phyloP scores from a whole-genome alignment of 2,797 vertebrate species.

The Octomys mimax region DNA sequence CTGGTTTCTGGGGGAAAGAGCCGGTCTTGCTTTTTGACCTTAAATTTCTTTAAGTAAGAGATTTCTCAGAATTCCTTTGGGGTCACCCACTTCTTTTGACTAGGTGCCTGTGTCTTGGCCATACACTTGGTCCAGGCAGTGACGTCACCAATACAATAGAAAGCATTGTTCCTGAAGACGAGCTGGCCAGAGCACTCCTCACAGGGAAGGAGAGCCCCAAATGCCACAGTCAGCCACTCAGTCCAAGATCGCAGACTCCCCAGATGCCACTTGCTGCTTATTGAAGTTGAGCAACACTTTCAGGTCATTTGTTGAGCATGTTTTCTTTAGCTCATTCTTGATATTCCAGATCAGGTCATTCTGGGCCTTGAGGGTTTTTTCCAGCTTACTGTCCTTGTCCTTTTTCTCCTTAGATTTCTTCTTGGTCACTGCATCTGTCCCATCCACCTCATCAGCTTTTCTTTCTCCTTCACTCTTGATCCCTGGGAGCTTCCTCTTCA shows the following conservation, averaged over 20 bases:
- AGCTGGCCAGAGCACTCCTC: conserved; percentile 95
- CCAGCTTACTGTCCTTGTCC: conserved; percentile 93
- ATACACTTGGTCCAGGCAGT: conserved; percentile 99
- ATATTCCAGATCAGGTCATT: conserved; percentile 97
- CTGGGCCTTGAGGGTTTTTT: conserved; percentile 96
- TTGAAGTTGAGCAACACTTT: conserved; percentile 98
- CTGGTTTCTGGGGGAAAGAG: conserved; percentile 92
- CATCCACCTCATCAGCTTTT: conserved; percentile 93
- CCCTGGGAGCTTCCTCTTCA: conserved; percentile 95
- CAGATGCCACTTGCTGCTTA: conserved; percentile 95
- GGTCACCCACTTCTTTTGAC: conserved; percentile 94
- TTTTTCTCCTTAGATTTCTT: conserved; percentile 97
- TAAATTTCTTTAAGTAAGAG: conserved; percentile 97
- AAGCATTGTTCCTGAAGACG: conserved; percentile 95
- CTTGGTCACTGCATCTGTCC: conserved; percentile 89
- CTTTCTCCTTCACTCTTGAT: conserved; percentile 96
- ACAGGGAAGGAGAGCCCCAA: conserved; percentile 95
- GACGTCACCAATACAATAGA: conserved; percentile 96
- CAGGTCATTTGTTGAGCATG: conserved; percentile 95
- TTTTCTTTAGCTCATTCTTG: conserved; percentile 97
- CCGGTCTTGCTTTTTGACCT: conserved; percentile 95
- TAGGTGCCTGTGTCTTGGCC: conserved; percentile 93
- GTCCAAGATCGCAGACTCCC: conserved; percentile 97
- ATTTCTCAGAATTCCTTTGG: conserved; percentile 98
- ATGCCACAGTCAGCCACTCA: conserved; percentile 95